Evolutionary conservation across 2,797 vertebrate genomes (phyloP).

Genomic region (Scarus forsteni): DNA sequence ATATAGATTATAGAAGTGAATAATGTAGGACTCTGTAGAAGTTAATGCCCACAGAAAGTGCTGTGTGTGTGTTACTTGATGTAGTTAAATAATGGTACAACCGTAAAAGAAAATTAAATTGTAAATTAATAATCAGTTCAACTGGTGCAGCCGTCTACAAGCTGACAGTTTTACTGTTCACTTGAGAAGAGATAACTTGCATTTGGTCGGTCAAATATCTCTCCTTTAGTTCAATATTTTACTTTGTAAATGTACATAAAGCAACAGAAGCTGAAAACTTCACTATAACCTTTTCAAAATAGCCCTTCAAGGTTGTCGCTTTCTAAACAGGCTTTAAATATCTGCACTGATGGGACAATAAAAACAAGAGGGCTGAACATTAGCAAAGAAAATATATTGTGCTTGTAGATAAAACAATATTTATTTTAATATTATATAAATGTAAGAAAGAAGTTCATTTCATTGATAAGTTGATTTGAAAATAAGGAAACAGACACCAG

Average conservation of each 20-base stretch:
- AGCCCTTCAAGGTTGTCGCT: neutral
- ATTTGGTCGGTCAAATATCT: neutral
- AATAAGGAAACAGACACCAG: no score
- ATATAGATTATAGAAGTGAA: conserved; percentile 64
- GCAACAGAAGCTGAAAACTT: neutral
- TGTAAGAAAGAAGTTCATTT: no score
- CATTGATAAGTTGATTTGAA: no score
- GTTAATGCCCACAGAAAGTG: conserved; percentile 32
- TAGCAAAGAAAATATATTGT: no score
- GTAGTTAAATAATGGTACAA: conserved; percentile 27
- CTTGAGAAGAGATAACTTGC: neutral
- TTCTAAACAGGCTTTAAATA: no score
- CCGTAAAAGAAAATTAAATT: conserved; percentile 15
- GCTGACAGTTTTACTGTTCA: neutral
- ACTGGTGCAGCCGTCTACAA: neutral
- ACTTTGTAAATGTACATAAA: no score
- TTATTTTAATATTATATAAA: no score
- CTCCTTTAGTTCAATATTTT: neutral
- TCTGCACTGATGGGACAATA: no score
- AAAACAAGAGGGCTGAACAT: no score
- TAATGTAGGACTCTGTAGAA: conserved; percentile 40
- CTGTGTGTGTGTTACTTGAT: conserved; percentile 14
- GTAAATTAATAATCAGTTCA: conserved; percentile 13
- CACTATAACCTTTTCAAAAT: neutral
- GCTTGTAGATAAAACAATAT: no score